phyloP scores from a whole-genome alignment of 2,888 invertebrate species.

The Onthophagus sagittarius region DNA sequence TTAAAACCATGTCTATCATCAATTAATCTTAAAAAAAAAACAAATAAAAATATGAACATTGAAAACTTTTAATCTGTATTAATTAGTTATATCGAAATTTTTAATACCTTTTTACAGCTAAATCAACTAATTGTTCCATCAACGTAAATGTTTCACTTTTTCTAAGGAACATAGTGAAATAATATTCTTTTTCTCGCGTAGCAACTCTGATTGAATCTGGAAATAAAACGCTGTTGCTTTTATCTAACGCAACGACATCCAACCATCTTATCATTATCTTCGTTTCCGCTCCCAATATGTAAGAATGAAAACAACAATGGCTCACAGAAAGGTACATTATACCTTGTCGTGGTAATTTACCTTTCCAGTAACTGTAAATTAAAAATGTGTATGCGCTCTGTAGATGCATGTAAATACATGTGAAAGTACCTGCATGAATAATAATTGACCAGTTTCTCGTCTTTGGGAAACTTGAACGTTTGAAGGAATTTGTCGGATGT shows the following conservation, averaged over 20 bases:
- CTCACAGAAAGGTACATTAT: conserved; percentile 96
- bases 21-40: conserved; percentile 62
- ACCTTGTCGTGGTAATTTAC: conserved; percentile 90
- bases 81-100: no score
- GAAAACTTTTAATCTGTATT: background rate
- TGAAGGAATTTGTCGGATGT: conserved; percentile 80
- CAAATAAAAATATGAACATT: conserved; percentile 14
- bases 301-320: conserved; percentile 94
- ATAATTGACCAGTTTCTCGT: conserved; percentile 94
- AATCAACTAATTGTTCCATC: conserved; percentile 93
- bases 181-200: conserved; percentile 81
- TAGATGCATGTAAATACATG: conserved; percentile 25
- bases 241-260: conserved; percentile 77
- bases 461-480: conserved; percentile 84
- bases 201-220: conserved; percentile 84
- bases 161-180: conserved; percentile 88
- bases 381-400: background rate
- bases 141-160: conserved; percentile 85
- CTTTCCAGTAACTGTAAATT: conserved; percentile 79
- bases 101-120: conserved; percentile 84
- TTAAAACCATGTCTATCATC: conserved; percentile 89
- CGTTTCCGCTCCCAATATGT: conserved; percentile 87
- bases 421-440: conserved; percentile 80
- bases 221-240: conserved; percentile 72
- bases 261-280: conserved; percentile 87